A percentile compares a stretch with the other conserved stretches of the same genome.
Conservation (phyloP, 2,888 invertebrate species). For the Polylopha cassiicola region DNA sequence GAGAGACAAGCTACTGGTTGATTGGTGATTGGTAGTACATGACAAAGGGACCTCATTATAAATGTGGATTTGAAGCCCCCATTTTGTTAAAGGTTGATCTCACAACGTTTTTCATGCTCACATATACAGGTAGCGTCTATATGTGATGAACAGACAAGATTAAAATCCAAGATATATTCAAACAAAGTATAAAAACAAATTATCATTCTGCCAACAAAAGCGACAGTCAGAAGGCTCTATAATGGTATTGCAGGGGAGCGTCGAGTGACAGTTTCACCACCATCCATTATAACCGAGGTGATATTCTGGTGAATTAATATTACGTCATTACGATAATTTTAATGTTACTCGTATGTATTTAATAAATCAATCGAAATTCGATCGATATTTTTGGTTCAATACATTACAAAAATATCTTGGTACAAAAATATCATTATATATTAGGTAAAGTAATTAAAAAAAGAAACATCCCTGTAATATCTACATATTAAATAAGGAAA, state of each 20-base stretch:
- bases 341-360: background rate
- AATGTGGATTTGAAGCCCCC: no score
- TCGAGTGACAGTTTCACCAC: slow-evolving; percentile 62
- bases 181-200: slow-evolving; percentile 35
- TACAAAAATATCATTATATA: no score
- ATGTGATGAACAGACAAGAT: no score
- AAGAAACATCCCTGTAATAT: no score
- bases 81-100: no score
- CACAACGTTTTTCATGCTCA: no score
- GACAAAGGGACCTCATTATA: background rate
- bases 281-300: slow-evolving; percentile 60
- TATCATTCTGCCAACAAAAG: slow-evolving; percentile 42
- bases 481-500: no score
- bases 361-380: background rate
- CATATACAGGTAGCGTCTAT: no score
- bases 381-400: background rate
- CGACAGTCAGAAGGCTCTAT: slow-evolving; percentile 47
- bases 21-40: slow-evolving; percentile 2
- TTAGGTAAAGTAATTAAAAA: no score
- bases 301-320: slow-evolving; percentile 42
- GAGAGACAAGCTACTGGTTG: no score
- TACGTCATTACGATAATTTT: background rate
- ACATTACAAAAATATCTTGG: background rate
- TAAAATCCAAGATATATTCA: no score
- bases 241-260: slow-evolving; percentile 72